A percentile compares a stretch with the other conserved stretches of the same genome.
phyloP scores from a whole-genome alignment of 2,797 vertebrate genomes.

The Ispidina lecontei region DNA sequence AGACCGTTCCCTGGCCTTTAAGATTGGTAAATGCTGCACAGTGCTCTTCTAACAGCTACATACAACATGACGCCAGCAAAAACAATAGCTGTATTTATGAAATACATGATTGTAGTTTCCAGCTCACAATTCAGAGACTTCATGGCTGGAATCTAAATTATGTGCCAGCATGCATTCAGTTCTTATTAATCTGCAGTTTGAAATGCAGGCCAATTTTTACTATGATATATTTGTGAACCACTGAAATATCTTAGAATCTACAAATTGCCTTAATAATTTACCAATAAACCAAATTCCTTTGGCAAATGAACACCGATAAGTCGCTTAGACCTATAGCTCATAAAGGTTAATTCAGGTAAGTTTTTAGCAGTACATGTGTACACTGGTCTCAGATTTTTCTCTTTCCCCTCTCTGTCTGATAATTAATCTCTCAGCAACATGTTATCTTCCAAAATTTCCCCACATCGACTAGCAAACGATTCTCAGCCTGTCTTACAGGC shows the following conservation, averaged over 20 bases:
- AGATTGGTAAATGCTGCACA: neutral
- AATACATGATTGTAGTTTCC: conserved; percentile 39
- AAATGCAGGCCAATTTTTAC: neutral
- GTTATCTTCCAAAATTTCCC: neutral
- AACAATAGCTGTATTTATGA: conserved; percentile 58
- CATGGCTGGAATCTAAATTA: conserved; percentile 48
- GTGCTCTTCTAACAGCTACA: neutral
- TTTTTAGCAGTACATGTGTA: neutral
- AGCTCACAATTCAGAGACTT: conserved; percentile 29
- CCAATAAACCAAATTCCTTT: neutral
- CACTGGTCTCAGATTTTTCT: neutral
- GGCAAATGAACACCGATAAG: neutral
- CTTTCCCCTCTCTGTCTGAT: neutral
- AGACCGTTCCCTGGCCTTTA: conserved; percentile 4
- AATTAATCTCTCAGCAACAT: accelerated
- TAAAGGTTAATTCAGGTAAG: neutral
- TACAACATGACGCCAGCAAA: conserved; percentile 42
- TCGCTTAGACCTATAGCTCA: neutral
- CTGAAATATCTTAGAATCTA: neutral
- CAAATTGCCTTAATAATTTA: neutral
- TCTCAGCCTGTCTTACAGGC: neutral
- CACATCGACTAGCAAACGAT: neutral
- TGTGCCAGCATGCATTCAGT: conserved; percentile 21
- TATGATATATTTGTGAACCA: neutral
- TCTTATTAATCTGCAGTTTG: conserved; percentile 34